Evolutionary conservation across 2,797 vertebrate genomes (phyloP), one percentile per base, ranked within the genome.

Genomic region (Selene dorsalis): DNA sequence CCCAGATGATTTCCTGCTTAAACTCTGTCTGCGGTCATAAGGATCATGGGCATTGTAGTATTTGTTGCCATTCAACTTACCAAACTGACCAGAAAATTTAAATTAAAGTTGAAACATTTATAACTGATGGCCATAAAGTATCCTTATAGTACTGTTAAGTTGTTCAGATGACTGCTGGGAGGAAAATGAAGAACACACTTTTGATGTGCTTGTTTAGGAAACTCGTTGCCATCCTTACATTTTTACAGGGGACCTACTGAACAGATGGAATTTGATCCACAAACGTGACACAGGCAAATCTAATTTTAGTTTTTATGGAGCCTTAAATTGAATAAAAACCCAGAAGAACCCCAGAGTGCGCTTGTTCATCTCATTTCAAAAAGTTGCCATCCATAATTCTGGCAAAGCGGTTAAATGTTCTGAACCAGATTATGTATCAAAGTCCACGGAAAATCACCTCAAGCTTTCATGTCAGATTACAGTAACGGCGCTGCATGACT

Each of bases 241-340:
- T 67, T 26, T 75, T 43, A 48, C 30, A 45, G 39, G 26, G 35
- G 30, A 65, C 62, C 32, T 38, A n/a, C 41, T 68, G n/a, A 74
- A 43, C 53, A 47, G 39, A 30, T 75, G 50, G 58, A 62, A 41
- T 57, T 56, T 67, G 35, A 58, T 35, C 10, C 45, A 55, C 45
- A 65, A 48, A 64, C 39, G 48, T 38, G 60, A 74, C 57, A 43
- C 26, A 35, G 59, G 63, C 35, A 69, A 77, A 77, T 82, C 73
- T 74, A 73, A 76, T 83, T 83, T 64, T 3, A 26, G 30, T 35
- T 83, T 84, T 86, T 71, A 85, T 85, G 71, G 75, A 57, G 22
- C 62, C 66, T 84, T 69, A 69, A 78, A 84, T 82, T 50, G 14
- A 78, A 80, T 75, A 24, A 75, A 77, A 77, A 71, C 41, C 47